Evolutionary conservation across 2,888 invertebrate genomes (phyloP).

Genomic region (Noctua janthina): DNA sequence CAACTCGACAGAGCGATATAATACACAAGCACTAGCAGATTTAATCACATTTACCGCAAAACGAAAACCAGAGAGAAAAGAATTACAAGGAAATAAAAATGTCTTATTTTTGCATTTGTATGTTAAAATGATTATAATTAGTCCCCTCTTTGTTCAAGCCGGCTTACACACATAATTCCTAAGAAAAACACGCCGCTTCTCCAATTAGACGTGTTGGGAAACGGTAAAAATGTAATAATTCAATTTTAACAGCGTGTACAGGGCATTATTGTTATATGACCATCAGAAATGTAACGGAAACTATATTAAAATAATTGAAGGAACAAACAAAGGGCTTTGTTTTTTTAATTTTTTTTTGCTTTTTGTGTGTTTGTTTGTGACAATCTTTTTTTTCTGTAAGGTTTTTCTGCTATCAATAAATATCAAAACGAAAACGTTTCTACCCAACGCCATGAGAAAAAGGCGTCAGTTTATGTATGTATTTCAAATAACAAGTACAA

Average conservation of each 20-base stretch:
- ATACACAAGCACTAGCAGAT: slow-evolving; percentile 2
- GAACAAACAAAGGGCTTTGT: slow-evolving; percentile 60
- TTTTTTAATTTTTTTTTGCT: slow-evolving; percentile 10
- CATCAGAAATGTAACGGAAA: slow-evolving; percentile 55
- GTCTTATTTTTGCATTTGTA: slow-evolving; percentile 47
- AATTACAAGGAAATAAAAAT: slow-evolving; percentile 40
- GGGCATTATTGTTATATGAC: slow-evolving; percentile 46
- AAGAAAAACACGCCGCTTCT: slow-evolving; percentile 55
- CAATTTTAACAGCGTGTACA: slow-evolving; percentile 53
- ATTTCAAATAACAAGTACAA: neutral
- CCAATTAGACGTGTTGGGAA: slow-evolving; percentile 50
- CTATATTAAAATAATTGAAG: slow-evolving; percentile 38
- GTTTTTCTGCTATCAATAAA: neutral
- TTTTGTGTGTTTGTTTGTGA: slow-evolving; percentile 18
- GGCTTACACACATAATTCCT: slow-evolving; percentile 64
- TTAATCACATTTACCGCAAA: slow-evolving; percentile 5
- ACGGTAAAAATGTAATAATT: slow-evolving; percentile 65
- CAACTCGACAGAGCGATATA: neutral
- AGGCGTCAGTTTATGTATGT: neutral
- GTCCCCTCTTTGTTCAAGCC: slow-evolving; percentile 58
- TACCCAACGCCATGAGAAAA: neutral
- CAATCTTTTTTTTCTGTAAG: neutral
- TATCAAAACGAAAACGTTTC: neutral
- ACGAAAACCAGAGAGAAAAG: slow-evolving; percentile 12
- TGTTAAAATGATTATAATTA: slow-evolving; percentile 61